Conservation (phyloP, 2,888 invertebrate genomes). For the Cylloceria caligata region DNA sequence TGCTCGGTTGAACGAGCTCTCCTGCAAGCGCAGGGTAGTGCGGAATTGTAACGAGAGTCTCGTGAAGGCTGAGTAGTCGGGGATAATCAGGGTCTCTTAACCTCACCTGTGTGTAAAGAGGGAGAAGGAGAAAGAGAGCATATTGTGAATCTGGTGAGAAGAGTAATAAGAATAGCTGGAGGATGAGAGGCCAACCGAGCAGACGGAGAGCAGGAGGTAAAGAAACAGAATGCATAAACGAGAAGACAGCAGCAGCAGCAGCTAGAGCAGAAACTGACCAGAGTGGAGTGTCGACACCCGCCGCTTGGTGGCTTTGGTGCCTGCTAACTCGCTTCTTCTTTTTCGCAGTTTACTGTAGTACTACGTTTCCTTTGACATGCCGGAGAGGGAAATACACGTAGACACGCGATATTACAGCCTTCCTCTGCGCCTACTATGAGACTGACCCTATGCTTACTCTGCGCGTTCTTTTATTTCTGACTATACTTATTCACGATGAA, state of each 20-base stretch:
- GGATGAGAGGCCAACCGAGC: slow-evolving; percentile 14
- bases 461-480: background rate
- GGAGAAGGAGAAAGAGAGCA: slow-evolving; percentile 7
- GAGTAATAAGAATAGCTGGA: slow-evolving; percentile 14
- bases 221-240: slow-evolving; percentile 20
- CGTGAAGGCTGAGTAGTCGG: slow-evolving; percentile 1
- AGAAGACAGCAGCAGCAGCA: slow-evolving; percentile 39
- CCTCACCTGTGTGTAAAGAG: slow-evolving; percentile 12
- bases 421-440: too few species aligned
- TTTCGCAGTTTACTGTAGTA: slow-evolving; percentile 21
- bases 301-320: slow-evolving; percentile 61
- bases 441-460: background rate
- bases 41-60: slow-evolving; percentile 61
- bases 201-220: slow-evolving; percentile 5
- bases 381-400: slow-evolving; percentile 23
- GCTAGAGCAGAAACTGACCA: slow-evolving; percentile 47
- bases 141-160: slow-evolving; percentile 35
- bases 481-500: background rate
- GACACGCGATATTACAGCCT: slow-evolving; percentile 26
- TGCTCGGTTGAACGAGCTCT: slow-evolving; percentile 42
- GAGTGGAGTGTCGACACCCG: slow-evolving; percentile 58
- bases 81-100: slow-evolving; percentile 57
- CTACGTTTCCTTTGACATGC: slow-evolving; percentile 55
- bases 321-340: slow-evolving; percentile 70
- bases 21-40: slow-evolving; percentile 35